phyloP scores from a whole-genome alignment of 2,888 invertebrate genomes.

The Tetrapedia diversipes region DNA sequence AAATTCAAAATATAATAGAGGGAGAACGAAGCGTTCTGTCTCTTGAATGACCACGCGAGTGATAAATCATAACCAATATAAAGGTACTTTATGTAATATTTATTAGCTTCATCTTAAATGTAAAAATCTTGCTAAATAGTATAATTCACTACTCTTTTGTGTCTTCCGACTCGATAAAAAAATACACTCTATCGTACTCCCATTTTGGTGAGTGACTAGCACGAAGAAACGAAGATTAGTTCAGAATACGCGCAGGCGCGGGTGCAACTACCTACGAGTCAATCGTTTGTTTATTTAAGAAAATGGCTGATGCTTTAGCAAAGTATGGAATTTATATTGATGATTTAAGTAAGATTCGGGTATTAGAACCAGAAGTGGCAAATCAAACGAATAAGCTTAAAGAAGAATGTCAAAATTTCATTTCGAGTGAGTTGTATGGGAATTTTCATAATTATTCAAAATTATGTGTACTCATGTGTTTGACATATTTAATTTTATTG shows the following conservation, averaged over 20 bases:
- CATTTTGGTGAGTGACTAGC: slow-evolving; percentile 64
- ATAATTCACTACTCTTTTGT: slow-evolving; percentile 41
- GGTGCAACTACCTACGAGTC: slow-evolving; percentile 31
- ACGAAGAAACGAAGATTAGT: slow-evolving; percentile 45
- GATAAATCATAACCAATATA: slow-evolving; percentile 21
- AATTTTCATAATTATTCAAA: background rate
- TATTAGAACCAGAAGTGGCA: slow-evolving; percentile 90
- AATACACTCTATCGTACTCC: slow-evolving; percentile 54
- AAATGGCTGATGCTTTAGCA: slow-evolving; percentile 89
- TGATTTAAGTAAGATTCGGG: slow-evolving; percentile 92
- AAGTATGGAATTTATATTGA: slow-evolving; percentile 94
- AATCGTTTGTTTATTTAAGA: slow-evolving; percentile 61
- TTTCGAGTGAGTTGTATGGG: slow-evolving; percentile 88
- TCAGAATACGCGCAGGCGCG: slow-evolving; percentile 51
- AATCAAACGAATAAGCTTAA: slow-evolving; percentile 92
- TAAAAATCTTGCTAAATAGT: slow-evolving; percentile 16
- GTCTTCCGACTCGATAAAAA: slow-evolving; percentile 34
- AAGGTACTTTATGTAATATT: slow-evolving; percentile 43
- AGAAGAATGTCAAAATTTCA: slow-evolving; percentile 93
- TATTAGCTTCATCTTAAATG: slow-evolving; percentile 44
- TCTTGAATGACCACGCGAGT: slow-evolving; percentile 9
- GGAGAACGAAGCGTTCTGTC: slow-evolving; percentile 34
- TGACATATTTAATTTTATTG: background rate
- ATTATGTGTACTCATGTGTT: background rate
- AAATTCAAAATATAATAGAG: slow-evolving; percentile 72